Evolutionary conservation across 2,113 vertebrate genomes (phyloP).

Genomic region (Chauna torquata): DNA sequence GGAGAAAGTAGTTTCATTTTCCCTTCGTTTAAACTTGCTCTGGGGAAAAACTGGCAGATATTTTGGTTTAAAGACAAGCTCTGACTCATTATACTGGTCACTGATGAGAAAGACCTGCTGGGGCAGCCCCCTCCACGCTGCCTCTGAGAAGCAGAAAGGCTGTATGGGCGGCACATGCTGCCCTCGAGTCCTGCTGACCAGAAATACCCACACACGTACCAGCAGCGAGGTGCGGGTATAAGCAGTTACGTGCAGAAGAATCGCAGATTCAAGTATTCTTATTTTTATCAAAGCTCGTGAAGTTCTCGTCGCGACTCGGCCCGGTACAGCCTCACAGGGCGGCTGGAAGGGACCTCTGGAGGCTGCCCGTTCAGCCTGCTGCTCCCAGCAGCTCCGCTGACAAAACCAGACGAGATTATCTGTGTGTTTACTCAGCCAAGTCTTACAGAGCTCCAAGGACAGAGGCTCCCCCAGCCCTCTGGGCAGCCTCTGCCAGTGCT

Average conservation of each 20-base stretch:
- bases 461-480: neutral
- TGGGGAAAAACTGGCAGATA: neutral
- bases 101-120: neutral
- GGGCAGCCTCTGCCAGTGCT: fast-evolving
- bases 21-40: neutral
- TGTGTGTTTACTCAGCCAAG: neutral
- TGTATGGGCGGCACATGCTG: neutral
- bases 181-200: neutral
- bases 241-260: neutral
- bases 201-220: neutral
- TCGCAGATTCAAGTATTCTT: neutral
- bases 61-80: neutral
- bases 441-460: neutral
- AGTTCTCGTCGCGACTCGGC: neutral
- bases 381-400: neutral
- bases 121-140: neutral
- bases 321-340: too few relatives aligned
- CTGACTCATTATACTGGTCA: neutral
- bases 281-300: neutral
- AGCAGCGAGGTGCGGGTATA: neutral
- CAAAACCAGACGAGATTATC: neutral
- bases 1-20: neutral
- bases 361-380: neutral
- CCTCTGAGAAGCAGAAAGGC: neutral
- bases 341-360: neutral